Percentiles rank a stretch among this genome's conserved stretches.
These are phyloP conservation scores for Clupea harengus DNA, from an alignment of 2,113 vertebrate genomes.

Conservation along the genomic window DNA sequence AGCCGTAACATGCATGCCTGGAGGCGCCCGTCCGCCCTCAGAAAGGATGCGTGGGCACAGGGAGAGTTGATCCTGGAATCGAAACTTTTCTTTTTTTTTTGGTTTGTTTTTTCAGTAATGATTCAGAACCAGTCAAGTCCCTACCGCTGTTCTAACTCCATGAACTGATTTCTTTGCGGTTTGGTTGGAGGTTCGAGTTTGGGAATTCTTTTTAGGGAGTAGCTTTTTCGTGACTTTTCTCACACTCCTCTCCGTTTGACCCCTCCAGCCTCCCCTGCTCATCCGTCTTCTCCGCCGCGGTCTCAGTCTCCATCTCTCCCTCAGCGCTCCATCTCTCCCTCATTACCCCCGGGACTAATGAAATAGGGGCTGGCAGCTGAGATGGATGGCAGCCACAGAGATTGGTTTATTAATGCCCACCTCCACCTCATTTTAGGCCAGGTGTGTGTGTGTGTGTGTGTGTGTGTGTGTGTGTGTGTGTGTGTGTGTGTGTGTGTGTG, in stretches of 20 bases:
- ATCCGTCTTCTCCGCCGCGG: background rate
- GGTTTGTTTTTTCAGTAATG: constrained; percentile 15
- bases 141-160: background rate
- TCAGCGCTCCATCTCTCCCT: constrained; percentile 40
- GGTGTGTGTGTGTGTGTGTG: background rate
- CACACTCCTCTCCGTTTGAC: background rate
- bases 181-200: background rate
- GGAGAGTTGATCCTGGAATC: background rate
- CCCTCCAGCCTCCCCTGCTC: background rate
- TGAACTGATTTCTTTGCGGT: background rate
- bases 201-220: background rate
- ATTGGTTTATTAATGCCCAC: constrained; percentile 10
- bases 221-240: background rate
- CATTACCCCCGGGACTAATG: constrained; percentile 58
- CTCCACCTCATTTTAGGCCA: background rate
- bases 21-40: background rate
- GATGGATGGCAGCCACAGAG: background rate
- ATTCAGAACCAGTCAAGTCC: background rate
- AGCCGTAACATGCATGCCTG: background rate
- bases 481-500: background rate
- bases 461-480: background rate
- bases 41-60: background rate
- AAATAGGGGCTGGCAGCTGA: constrained; percentile 39
- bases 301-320: background rate
- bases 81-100: background rate